Percentiles rank a stretch among this genome's conserved stretches.
Evolutionary conservation across 2,113 vertebrate species (phyloP).

Genomic region (Rhea americana): DNA sequence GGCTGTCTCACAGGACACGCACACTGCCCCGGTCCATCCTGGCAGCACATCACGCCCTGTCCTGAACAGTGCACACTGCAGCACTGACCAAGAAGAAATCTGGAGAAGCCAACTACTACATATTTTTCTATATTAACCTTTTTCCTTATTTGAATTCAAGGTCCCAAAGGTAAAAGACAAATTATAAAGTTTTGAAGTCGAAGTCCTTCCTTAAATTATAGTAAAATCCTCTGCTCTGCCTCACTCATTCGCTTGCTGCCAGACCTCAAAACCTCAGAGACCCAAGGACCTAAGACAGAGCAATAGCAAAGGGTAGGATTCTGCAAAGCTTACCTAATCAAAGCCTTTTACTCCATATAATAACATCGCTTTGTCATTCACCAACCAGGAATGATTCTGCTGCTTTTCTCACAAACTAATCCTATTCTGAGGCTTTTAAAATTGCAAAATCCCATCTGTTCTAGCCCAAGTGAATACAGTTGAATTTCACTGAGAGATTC

Average conservation of each 20-base stretch:
- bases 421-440: slow-evolving; percentile 8
- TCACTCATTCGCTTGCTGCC: not conserved
- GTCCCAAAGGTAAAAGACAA: not conserved
- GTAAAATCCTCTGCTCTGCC: not conserved
- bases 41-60: not conserved
- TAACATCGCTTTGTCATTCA: slow-evolving; percentile 3
- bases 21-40: not conserved
- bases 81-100: not conserved
- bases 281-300: not conserved
- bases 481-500: slow-evolving; percentile 45
- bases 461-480: slow-evolving; percentile 42
- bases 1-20: not conserved
- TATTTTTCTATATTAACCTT: not conserved
- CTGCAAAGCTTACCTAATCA: not conserved
- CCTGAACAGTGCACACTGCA: not conserved
- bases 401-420: slow-evolving; percentile 14
- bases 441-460: slow-evolving; percentile 49
- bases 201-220: not conserved
- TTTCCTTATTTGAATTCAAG: not conserved
- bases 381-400: not conserved
- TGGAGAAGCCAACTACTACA: rapidly evolving
- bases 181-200: not conserved
- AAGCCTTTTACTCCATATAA: not conserved
- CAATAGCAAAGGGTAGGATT: not conserved
- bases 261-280: not conserved